Evolutionary conservation across 2,113 vertebrate genomes (phyloP), one percentile per base, ranked within the genome.

Genomic region (Camarhynchus parvulus): DNA sequence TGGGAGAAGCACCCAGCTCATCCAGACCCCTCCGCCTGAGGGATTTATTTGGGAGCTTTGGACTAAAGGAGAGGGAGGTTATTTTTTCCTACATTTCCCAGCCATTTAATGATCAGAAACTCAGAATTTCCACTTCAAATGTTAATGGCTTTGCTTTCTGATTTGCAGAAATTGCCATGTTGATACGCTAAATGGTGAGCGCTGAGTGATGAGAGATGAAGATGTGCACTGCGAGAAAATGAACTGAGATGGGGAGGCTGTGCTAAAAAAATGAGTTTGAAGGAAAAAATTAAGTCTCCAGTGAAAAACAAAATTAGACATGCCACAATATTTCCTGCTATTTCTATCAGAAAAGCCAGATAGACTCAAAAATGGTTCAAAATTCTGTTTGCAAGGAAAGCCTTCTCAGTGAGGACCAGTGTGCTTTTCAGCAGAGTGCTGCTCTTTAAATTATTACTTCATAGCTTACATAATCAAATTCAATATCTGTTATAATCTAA

Each of bases 91-190:
- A 23, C 41, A 28, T 67, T 93, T 94, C 78, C 64, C 19, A 89
- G 76, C 78, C 44, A 67, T 89, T 85, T 31, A 46, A 75, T 27
- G 37, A 80, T 70, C 76, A 90, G 59, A 79, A 95, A 80, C 39
- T 87, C 73, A 33, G 59, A 5, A 81, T 70, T 95, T 90, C 80
- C 81, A 55, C 88, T 93, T 92, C 85, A 70, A 27, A 74, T 78
- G 90, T 81, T 68, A 93, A 88, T 77, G 88, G 76, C 42, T 81
- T 83, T 92, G 73, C 90, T 89, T 78, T 75, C 86, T 62, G 85
- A 58, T 80, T 83, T 81, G 75, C 59, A 83, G 82, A 91, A 90
- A 93, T 77, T 81, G 83, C 90, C 64, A 3, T 72, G 83, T 90
- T 92, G 87, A 49, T 52, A 37, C 15, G 13, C 68, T 67, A 69